These are phyloP conservation scores for Luidia sarsii DNA, from an alignment of 53 echinoderm and acorn worm genomes.

Conservation along the genomic window DNA sequence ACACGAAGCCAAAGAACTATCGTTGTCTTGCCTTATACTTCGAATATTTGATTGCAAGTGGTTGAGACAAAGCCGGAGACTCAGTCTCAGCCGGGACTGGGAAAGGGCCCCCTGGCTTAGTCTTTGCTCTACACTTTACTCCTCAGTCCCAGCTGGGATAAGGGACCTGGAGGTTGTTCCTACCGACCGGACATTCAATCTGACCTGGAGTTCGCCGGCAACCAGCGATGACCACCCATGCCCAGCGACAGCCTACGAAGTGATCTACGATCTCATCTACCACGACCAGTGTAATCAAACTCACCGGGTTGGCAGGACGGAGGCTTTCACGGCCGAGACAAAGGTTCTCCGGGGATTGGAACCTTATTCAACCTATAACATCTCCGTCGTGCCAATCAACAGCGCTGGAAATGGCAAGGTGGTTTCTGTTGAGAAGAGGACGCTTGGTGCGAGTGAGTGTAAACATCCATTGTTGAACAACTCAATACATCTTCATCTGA, in stretches of 20 bases:
- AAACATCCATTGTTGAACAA: too few relatives aligned
- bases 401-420: background rate
- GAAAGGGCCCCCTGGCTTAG: background rate
- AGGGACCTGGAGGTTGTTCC: background rate
- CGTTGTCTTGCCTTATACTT: too few relatives aligned
- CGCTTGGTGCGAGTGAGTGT: conserved; percentile 11
- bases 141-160: conserved; percentile 25
- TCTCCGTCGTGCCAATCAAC: conserved; percentile 5
- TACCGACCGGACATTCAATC: background rate
- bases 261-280: conserved; percentile 18
- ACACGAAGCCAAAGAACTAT: too few relatives aligned
- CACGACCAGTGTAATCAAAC: conserved; percentile 20
- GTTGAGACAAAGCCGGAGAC: background rate
- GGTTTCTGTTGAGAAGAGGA: background rate
- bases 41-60: too few relatives aligned
- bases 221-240: background rate
- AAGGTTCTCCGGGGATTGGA: background rate
- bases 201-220: background rate
- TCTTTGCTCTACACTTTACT: background rate
- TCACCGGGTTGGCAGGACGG: background rate
- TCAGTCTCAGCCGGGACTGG: background rate
- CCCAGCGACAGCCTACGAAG: conserved; percentile 18
- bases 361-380: conserved; percentile 21
- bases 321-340: background rate
- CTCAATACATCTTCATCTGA: too few relatives aligned